A percentile compares a stretch with the other conserved stretches of the same genome.
Evolutionary conservation across 2,888 invertebrate species (phyloP).

Genomic region (Limnephilus marmoratus): DNA sequence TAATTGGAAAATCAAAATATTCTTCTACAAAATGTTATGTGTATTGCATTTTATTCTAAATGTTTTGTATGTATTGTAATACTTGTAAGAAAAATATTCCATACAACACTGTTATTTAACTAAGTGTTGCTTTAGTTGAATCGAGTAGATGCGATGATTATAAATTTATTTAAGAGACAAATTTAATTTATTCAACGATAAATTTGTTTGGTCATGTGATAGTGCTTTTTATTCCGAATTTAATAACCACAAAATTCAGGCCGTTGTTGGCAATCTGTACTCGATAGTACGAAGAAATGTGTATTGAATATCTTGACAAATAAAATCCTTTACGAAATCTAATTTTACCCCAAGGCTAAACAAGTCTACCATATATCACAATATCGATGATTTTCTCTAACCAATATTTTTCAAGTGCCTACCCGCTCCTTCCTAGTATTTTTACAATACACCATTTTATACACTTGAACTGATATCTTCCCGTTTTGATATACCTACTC

Average conservation of each 20-base stretch:
- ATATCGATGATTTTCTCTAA: background rate
- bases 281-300: background rate
- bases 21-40: no score
- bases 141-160: no score
- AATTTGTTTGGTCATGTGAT: no score
- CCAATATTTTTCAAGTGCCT: background rate
- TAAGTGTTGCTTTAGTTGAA: no score
- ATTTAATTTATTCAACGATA: no score
- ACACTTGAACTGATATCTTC: background rate
- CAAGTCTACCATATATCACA: background rate
- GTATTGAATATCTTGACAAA: background rate
- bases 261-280: background rate
- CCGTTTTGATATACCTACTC: background rate
- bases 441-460: background rate
- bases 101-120: no score
- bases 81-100: no score
- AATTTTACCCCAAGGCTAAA: background rate
- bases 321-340: background rate
- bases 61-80: no score
- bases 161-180: no score
- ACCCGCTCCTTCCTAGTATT: background rate
- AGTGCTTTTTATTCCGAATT: background rate
- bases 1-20: no score
- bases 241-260: background rate
- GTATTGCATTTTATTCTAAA: no score